Conservation (phyloP, 1,140 invertebrate species). For the Hyles euphorbiae region DNA sequence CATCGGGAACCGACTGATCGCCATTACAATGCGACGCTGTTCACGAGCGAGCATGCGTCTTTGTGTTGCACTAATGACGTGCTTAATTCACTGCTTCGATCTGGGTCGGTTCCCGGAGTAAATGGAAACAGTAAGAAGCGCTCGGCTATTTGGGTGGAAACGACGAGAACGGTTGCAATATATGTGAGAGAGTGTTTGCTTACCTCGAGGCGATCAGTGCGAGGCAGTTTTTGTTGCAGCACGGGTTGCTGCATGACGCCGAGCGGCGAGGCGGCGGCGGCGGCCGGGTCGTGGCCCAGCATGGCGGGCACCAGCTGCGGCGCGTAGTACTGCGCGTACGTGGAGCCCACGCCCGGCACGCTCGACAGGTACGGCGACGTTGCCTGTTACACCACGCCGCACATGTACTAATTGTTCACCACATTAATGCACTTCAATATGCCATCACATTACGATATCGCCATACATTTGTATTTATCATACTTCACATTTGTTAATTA, state of each 20-base stretch:
- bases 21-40: not conserved
- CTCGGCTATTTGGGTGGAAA: constrained; percentile 33
- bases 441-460: no score
- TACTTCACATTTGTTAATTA: constrained; percentile 2
- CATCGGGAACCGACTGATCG: constrained; percentile 47
- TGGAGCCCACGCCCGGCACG: constrained; percentile 87
- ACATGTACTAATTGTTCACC: not conserved
- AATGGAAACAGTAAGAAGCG: constrained; percentile 55
- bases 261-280: constrained; percentile 80
- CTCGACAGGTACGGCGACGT: constrained; percentile 92
- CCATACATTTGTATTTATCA: not conserved
- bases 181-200: constrained; percentile 20
- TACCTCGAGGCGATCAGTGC: constrained; percentile 97
- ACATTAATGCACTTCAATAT: not conserved
- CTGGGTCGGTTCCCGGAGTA: constrained; percentile 46
- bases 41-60: no score
- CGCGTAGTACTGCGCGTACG: constrained; percentile 91
- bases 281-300: constrained; percentile 88
- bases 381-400: constrained; percentile 78
- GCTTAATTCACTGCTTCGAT: no score
- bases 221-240: constrained; percentile 93
- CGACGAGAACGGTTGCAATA: constrained; percentile 12
- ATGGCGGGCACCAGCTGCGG: constrained; percentile 89
- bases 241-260: constrained; percentile 88
- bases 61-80: no score